Percentiles rank a stretch among this genome's conserved stretches.
phyloP scores from a whole-genome alignment of 2,797 vertebrate genomes.

The Gobio occitaniae region DNA sequence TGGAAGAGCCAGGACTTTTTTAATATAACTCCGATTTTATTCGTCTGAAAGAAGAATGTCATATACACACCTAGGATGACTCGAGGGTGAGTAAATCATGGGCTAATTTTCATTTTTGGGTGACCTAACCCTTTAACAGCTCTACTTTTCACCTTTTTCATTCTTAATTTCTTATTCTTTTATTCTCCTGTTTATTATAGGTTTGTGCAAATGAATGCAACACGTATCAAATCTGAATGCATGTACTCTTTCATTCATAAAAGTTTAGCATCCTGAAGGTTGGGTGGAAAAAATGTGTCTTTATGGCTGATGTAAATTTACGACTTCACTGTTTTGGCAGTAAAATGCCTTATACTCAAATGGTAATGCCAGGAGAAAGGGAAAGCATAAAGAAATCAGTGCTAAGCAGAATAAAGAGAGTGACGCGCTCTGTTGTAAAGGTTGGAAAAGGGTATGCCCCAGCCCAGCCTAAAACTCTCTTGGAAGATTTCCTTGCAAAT shows the following conservation, averaged over 20 bases:
- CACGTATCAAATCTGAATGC: background rate
- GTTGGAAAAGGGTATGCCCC: conserved; percentile 30
- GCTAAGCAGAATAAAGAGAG: conserved; percentile 28
- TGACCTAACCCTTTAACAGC: background rate
- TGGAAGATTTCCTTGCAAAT: conserved; percentile 54
- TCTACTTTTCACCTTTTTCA: no score
- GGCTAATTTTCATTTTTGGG: no score
- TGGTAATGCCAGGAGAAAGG: conserved; percentile 8
- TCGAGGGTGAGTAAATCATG: no score
- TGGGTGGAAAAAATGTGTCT: conserved; percentile 30
- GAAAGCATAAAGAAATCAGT: conserved; percentile 52
- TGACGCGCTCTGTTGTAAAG: background rate
- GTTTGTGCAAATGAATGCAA: background rate
- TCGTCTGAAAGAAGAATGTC: no score
- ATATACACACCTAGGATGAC: no score
- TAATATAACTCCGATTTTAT: no score
- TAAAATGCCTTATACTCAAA: conserved; percentile 59
- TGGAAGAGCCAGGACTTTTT: no score
- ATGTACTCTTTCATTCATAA: background rate
- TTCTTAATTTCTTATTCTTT: background rate
- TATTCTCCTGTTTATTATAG: background rate
- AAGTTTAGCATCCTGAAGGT: background rate
- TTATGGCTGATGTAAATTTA: conserved; percentile 47
- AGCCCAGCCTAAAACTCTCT: conserved; percentile 50
- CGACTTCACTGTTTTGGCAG: conserved; percentile 58